Conservation (phyloP, 2,888 invertebrate genomes). For the Peribatodes rhomboidaria region DNA sequence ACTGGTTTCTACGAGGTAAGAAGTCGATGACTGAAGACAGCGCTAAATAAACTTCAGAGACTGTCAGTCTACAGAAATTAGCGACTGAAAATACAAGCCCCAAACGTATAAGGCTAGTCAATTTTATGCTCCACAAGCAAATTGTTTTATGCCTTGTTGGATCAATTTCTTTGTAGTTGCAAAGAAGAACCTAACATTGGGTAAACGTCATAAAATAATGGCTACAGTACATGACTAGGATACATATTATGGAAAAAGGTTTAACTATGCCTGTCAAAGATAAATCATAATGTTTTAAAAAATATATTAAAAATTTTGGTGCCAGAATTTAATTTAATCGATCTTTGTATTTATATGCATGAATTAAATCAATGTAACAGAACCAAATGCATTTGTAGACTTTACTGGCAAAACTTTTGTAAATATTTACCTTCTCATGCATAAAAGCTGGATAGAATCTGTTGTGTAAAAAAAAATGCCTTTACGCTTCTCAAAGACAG, state of each 20-base stretch:
- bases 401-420: constrained; percentile 18
- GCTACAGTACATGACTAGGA: constrained; percentile 25
- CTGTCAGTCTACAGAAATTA: background rate
- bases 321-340: constrained; percentile 19
- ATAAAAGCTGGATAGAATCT: no score
- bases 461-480: no score
- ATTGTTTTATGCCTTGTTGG: constrained; percentile 18
- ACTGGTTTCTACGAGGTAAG: background rate
- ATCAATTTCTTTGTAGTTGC: constrained; percentile 9
- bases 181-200: constrained; percentile 13
- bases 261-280: constrained; percentile 19
- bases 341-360: constrained; percentile 2
- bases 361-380: constrained; percentile 9
- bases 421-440: constrained; percentile 14
- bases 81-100: constrained; percentile 13
- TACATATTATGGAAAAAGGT: constrained; percentile 7
- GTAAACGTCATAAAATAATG: background rate
- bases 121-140: background rate
- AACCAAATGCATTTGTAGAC: constrained; percentile 15
- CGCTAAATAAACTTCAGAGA: background rate
- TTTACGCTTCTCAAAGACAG: no score
- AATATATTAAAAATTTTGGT: constrained; percentile 13
- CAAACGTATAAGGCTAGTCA: constrained; percentile 8
- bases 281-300: background rate
- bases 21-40: background rate